Evolutionary conservation across 2,888 invertebrate species (phyloP).

Genomic region (Phasia obesa): DNA sequence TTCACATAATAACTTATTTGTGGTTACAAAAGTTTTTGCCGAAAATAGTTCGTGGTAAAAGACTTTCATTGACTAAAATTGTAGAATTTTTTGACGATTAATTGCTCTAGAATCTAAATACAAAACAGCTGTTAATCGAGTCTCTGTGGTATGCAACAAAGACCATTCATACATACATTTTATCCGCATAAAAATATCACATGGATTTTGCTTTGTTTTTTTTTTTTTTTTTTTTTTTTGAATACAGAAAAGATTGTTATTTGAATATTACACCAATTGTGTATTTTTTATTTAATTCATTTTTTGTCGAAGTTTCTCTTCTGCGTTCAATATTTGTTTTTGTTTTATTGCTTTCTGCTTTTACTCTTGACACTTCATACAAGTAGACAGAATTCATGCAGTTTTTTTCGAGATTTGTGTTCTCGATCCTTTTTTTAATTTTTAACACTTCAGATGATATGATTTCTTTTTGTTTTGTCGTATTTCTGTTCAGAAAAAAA

Average conservation of each 20-base stretch:
- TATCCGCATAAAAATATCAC: conserved; percentile 48
- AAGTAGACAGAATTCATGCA: conserved; percentile 52
- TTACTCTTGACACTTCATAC: conserved; percentile 60
- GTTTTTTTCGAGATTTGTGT: conserved; percentile 50
- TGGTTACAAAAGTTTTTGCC: too few species aligned
- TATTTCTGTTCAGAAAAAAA: conserved; percentile 51
- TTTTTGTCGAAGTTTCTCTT: conserved; percentile 31
- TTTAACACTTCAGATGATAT: conserved; percentile 73
- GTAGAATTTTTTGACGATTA: too few species aligned
- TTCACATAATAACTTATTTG: too few species aligned
- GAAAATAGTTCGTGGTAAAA: too few species aligned
- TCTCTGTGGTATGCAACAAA: not conserved
- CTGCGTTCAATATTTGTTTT: conserved; percentile 36
- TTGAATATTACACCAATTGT: conserved; percentile 61
- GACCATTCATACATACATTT: not conserved
- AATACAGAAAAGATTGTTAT: conserved; percentile 49
- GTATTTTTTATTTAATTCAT: conserved; percentile 7
- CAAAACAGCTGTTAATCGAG: not conserved
- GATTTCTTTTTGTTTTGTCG: conserved; percentile 58
- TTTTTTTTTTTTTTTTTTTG: not conserved
- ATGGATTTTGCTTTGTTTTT: too few species aligned
- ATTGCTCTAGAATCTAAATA: not conserved
- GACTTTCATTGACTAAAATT: too few species aligned
- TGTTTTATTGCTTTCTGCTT: conserved; percentile 34
- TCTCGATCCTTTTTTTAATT: conserved; percentile 50